Evolutionary conservation across 37 sponge, comb jelly and placozoan genomes (phyloP), one percentile per base, ranked within the genome.

Genomic region (Chondrilla cf. caribensis): DNA sequence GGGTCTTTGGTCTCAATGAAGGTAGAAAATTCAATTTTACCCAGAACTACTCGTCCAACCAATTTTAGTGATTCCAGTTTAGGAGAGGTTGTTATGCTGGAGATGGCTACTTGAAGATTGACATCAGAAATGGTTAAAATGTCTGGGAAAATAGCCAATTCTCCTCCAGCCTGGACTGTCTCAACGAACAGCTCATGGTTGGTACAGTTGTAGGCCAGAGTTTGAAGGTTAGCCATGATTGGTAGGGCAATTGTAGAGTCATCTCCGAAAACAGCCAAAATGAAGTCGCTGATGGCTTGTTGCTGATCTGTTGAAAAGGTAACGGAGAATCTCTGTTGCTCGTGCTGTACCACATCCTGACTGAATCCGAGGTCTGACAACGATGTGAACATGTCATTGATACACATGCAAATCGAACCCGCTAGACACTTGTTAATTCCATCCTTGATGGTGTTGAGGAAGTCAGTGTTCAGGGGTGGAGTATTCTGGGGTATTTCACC

Each of bases 161-260:
- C 24, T n/a, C 76, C 76, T n/a, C 41, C 44, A 21, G 76, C 24
- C 6, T 73, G 76, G 41, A 3, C 24, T 73, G 76, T 73, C 40
- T 73, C 76, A 15, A 39, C 76, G 40, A 36, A 73, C 8, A 73
- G 22, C 0, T 73, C 76, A 21, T 73, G 44, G 3, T n/a, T 39
- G 21, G 76, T 42, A 73, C 76, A 73, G 36, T 73, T 73, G 76
- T 73, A 73, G 24, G 44, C 8, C n/a, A 73, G 1, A 2, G 31
- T 73, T 4, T 42, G 8, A n/a, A 73, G 25, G 2, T 43, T 42
- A 39, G 76, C 76, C 18, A 21, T 19, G 22, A 73, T 8, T 36
- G 76, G 76, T 18, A 73, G 41, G 24, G 25, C 44, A 43, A 73
- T n/a, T 18, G 31, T 37, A 40, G 44, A 32, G 22, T 39, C 76